Conservation (phyloP, 2,113 vertebrate species). For the Craseonycteris thonglongyai region DNA sequence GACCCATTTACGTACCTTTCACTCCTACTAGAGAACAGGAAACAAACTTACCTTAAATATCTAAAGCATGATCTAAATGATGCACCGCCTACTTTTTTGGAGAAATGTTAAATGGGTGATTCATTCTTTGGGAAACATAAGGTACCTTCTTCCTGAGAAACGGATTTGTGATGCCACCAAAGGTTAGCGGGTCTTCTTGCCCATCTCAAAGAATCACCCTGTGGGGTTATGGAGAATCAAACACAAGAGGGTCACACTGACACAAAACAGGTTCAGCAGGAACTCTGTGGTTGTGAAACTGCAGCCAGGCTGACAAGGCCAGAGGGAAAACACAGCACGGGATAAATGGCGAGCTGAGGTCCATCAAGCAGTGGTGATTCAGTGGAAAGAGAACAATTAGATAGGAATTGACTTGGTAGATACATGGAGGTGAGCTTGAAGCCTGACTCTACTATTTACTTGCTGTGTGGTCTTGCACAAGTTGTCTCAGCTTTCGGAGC, state of each 20-base stretch:
- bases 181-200: background rate
- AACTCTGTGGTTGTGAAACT: background rate
- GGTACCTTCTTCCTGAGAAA: background rate
- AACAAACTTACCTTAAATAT: background rate
- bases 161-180: background rate
- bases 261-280: background rate
- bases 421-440: background rate
- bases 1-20: background rate
- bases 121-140: background rate
- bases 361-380: background rate
- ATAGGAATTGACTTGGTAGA: background rate
- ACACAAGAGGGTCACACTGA: background rate
- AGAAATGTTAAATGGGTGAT: background rate
- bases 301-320: background rate
- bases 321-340: background rate
- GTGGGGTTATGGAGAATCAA: background rate
- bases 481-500: background rate
- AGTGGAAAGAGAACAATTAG: accelerated
- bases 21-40: background rate
- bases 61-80: background rate
- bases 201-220: background rate
- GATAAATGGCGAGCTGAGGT: background rate
- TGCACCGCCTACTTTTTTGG: background rate
- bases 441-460: background rate
- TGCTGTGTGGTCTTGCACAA: background rate